Evolutionary conservation across 2,797 vertebrate genomes (phyloP).

Genomic region (Miichthys miiuy): DNA sequence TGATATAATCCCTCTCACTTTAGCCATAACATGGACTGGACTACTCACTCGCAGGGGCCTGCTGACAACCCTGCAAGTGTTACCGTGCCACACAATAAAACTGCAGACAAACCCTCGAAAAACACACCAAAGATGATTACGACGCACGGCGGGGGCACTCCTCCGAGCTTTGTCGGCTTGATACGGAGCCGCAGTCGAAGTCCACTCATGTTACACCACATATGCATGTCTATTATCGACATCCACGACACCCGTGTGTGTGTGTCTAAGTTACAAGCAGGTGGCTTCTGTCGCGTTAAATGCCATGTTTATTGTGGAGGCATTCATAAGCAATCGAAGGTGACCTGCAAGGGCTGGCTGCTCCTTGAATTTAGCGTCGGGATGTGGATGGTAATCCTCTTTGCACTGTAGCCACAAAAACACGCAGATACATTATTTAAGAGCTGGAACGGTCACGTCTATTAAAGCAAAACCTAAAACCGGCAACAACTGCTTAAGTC

Average conservation of each 20-base stretch:
- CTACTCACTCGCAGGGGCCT: conserved; percentile 55
- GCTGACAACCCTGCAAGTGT: conserved; percentile 62
- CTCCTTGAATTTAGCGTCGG: not conserved
- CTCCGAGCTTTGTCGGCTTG: conserved; percentile 60
- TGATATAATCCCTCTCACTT: conserved; percentile 78
- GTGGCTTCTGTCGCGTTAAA: conserved; percentile 45
- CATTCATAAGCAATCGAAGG: conserved; percentile 50
- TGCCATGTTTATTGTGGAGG: conserved; percentile 53
- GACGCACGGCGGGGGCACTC: conserved; percentile 38
- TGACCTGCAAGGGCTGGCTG: conserved; percentile 37
- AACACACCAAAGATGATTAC: conserved; percentile 51
- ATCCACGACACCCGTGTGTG: conserved; percentile 35
- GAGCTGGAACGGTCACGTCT: not conserved
- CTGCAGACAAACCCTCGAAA: conserved; percentile 49
- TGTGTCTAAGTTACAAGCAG: conserved; percentile 31
- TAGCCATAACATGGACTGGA: conserved; percentile 65
- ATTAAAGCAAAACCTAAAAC: not conserved
- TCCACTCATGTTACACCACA: conserved; percentile 69
- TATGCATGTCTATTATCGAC: conserved; percentile 52
- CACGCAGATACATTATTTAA: not conserved
- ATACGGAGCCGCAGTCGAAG: conserved; percentile 57
- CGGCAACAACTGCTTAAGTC: not conserved
- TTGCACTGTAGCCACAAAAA: not conserved
- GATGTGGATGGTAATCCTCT: conserved; percentile 10
- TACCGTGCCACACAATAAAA: conserved; percentile 64